These are phyloP conservation scores for Caenorhabditis afra DNA, from an alignment of 2,888 invertebrate genomes.

Conservation along the genomic window DNA sequence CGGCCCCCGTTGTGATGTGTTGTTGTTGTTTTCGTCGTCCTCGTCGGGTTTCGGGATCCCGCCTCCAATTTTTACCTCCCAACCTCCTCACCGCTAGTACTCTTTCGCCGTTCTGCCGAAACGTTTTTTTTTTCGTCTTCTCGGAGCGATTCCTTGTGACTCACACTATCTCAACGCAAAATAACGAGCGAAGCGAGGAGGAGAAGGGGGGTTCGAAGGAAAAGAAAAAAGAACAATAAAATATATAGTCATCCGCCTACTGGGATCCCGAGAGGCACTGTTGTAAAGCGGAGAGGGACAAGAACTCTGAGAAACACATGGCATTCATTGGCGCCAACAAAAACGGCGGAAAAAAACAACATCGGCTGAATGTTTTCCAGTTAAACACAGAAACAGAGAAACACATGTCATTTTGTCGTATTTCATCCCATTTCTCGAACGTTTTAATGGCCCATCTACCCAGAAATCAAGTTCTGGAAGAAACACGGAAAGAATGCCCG, in stretches of 20 bases:
- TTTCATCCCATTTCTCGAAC: no score
- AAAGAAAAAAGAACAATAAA: slow-evolving; percentile 47
- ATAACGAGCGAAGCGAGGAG: slow-evolving; percentile 18
- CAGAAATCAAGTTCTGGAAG: no score
- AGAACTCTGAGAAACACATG: slow-evolving; percentile 29
- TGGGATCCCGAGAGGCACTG: slow-evolving; percentile 1
- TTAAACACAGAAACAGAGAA: no score
- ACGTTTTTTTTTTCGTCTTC: slow-evolving; percentile 12
- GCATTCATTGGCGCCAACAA: slow-evolving; percentile 23
- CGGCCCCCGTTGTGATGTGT: slow-evolving; percentile 33
- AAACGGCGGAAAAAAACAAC: slow-evolving; percentile 1
- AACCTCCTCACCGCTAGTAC: slow-evolving; percentile 3
- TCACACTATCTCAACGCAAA: slow-evolving; percentile 6
- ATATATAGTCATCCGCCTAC: slow-evolving; percentile 16
- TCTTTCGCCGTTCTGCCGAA: not conserved
- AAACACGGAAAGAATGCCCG: not conserved
- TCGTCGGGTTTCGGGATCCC: slow-evolving; percentile 27
- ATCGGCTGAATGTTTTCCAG: not conserved
- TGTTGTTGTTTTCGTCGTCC: slow-evolving; percentile 48
- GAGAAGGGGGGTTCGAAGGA: not conserved
- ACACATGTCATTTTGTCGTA: no score
- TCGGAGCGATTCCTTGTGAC: not conserved
- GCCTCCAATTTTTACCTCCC: slow-evolving; percentile 37
- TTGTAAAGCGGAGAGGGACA: not conserved
- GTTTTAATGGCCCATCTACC: no score